Conservation (phyloP, 2,888 invertebrate genomes). For the Eledone cirrhosa region DNA sequence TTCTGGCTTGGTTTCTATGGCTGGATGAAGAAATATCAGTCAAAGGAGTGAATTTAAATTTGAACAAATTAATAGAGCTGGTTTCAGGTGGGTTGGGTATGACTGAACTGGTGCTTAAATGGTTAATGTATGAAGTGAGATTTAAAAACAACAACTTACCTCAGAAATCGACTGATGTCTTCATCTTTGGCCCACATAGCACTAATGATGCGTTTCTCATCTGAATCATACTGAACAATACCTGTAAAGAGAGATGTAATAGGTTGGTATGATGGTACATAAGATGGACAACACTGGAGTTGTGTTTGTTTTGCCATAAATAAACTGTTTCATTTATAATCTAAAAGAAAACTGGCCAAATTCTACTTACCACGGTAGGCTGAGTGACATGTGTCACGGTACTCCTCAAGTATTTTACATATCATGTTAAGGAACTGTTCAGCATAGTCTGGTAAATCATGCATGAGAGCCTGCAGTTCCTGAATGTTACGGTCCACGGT, state of each 20-base stretch:
- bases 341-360: too few relatives aligned
- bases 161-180: slow-evolving; percentile 91
- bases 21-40: too few relatives aligned
- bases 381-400: slow-evolving; percentile 78
- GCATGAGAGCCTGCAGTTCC: slow-evolving; percentile 76
- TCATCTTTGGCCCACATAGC: slow-evolving; percentile 93
- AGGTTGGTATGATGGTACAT: not conserved
- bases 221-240: slow-evolving; percentile 80
- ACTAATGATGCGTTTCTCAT: slow-evolving; percentile 82
- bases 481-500: slow-evolving; percentile 76
- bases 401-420: slow-evolving; percentile 77
- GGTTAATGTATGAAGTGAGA: too few relatives aligned
- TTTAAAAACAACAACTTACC: slow-evolving; percentile 69
- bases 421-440: slow-evolving; percentile 80
- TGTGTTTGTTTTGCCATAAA: too few relatives aligned
- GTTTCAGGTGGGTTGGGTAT: too few relatives aligned
- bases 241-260: slow-evolving; percentile 61
- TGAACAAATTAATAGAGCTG: too few relatives aligned
- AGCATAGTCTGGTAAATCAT: slow-evolving; percentile 78
- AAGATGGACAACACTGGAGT: not conserved
- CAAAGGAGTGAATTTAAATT: too few relatives aligned
- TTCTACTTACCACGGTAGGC: slow-evolving; percentile 74
- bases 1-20: too few relatives aligned
- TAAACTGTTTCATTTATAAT: too few relatives aligned
- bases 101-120: too few relatives aligned